phyloP scores from a whole-genome alignment of 2,113 vertebrate species.

The Poicephalus gulielmi region DNA sequence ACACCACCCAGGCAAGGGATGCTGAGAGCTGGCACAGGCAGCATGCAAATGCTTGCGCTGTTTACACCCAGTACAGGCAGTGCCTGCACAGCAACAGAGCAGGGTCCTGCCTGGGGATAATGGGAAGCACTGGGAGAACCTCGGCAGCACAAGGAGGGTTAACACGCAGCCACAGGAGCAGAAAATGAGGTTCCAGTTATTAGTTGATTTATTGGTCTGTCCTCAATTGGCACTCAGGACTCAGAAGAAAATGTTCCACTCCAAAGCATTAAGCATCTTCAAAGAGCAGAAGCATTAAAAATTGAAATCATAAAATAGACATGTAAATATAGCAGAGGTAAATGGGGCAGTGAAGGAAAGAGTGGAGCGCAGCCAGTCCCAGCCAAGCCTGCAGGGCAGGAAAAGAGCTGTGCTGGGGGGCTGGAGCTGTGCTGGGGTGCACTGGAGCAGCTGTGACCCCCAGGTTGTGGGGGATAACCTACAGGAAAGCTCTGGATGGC shows the following conservation, averaged over 20 bases:
- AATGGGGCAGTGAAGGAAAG: background rate
- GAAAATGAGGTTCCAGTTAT: constrained; percentile 83
- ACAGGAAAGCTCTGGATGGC: background rate
- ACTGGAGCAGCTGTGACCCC: background rate
- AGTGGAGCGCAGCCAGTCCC: background rate
- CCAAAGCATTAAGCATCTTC: constrained; percentile 82
- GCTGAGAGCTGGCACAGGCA: background rate
- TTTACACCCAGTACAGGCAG: background rate
- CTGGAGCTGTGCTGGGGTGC: background rate
- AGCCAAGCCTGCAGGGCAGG: background rate
- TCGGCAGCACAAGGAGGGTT: constrained; percentile 41
- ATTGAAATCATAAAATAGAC: constrained; percentile 85
- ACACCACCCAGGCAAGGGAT: background rate
- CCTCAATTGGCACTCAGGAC: constrained; percentile 77
- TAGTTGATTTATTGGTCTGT: constrained; percentile 82
- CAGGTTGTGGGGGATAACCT: background rate
- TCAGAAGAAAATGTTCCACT: constrained; percentile 84
- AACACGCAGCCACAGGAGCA: constrained; percentile 63
- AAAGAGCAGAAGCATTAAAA: constrained; percentile 85
- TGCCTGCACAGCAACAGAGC: background rate
- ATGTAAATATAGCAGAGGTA: constrained; percentile 79
- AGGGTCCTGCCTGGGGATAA: background rate
- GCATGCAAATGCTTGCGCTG: background rate
- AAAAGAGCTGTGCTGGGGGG: background rate
- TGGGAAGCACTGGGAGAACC: background rate